Evolutionary conservation across 2,888 invertebrate species (phyloP), one percentile per base, ranked within the genome.

Genomic region (Craniophora ligustri): DNA sequence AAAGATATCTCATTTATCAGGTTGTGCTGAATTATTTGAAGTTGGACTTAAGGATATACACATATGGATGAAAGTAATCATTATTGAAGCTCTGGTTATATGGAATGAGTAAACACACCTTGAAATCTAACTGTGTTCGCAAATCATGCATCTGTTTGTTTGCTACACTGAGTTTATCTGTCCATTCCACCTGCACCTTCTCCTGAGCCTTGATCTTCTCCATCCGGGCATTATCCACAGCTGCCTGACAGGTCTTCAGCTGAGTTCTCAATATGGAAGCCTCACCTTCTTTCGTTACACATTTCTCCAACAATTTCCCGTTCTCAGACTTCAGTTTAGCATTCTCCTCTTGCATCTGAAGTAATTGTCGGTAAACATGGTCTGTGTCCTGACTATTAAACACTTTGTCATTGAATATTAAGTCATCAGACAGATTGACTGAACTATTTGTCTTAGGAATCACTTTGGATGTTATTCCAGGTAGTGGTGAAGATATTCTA

Each of bases 261-360:
- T 95, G 94, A 2, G 89, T 89, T 10, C 95, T 82, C 48, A 95
- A 77, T 69, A 95, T 94, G 4, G 94, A 89, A 0, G 94, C 92
- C 76, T 95, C 95, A 0, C 82, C 95, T 72, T 94, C 94, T 69
- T 94, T 95, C 0, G 93, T 94, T 0, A 93, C 87, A 84, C 90
- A 94, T 79, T 94, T 90, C 35, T 94, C 92, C 32, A 89, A 66
- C 30, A 93, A 74, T 61, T 89, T 92, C 1, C 91, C 90, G 75
- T 92, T 92, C 51, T 92, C 92, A 0, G 87, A 87, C 58, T 89
- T 92, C 5, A 93, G 68, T 64, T 89, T 92, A 1, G 81, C 74
- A 80, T 91, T 91, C 48, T 93, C 91, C 45, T 92, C 89, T 74
- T 90, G 86, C 11, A 92, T 51, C 55, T 86, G 81, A 2, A 91